Base-by-base conservation (phyloP, 2,113 vertebrate species). In the Salvelinus sp. region DNA sequence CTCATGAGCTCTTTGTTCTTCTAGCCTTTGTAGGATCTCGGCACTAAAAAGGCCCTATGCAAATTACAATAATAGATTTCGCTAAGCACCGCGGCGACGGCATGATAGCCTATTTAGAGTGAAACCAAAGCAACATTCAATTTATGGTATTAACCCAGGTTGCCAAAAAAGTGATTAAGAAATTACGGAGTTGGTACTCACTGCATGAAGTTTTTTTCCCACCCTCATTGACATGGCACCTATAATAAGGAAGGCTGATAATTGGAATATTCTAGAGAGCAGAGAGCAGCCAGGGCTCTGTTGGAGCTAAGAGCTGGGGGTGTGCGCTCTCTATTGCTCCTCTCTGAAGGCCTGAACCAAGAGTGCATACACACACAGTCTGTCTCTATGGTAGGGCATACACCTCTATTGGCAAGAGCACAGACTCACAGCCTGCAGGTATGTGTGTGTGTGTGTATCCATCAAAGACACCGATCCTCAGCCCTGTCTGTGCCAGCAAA, bases 1-100 rank as follows among this genome's bases (percentile, higher is more conserved):
- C 92, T 93, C 91, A 93, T 94, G 91, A 94, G 91, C 87, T 91
- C 93, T 94, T 94, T 94, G 93, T 94, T 94, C 93, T 94, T 93
- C 76, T 72, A 77, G 89, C 87, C 90, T 90, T 92, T 91, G 91
- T 91, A 90, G 91, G 88, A 88, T 89, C 86, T 85, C 33, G 73
- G 85, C 85, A 82, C 86, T 91, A 88, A 91, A 92, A 91, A 85
- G 80, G 27, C 87, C 88, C 90, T 88, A 93, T 94, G 93, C 93
- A 94, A 93, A 94, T 94, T 87, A 87, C 85, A 91, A 92, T 94
- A 94, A 93, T 94, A 93, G 93, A 93, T 93, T 93, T 92, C 71
- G 70, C 93, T 90, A 91, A 91, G 92, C 88, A 71, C 85, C 81
- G 70, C 76, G 69, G 80, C 88, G 84, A 6, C 78, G 74, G 79